Evolutionary conservation across 2,888 invertebrate genomes (phyloP).

Genomic region (Enchytraeus crypticus): DNA sequence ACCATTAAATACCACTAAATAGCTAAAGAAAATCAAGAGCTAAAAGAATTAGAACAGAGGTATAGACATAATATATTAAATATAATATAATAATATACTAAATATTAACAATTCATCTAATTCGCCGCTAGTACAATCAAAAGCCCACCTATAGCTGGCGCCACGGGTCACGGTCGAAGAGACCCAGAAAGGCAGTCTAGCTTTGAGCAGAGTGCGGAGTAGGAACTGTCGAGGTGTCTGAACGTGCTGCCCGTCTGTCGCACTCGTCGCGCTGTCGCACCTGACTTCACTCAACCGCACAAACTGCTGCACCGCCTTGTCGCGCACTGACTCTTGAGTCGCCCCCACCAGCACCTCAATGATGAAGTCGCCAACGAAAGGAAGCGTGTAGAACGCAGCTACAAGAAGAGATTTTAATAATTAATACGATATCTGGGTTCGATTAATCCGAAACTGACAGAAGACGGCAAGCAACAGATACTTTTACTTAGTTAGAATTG

Average conservation of each 20-base stretch:
- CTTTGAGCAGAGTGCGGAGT: slow-evolving; percentile 47
- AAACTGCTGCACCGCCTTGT: slow-evolving; percentile 48
- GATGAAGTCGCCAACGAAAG: slow-evolving; percentile 50
- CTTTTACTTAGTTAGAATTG: no score
- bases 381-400: slow-evolving; percentile 48
- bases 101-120: neutral
- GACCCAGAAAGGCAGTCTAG: slow-evolving; percentile 52
- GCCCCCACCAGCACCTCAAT: slow-evolving; percentile 51
- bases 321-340: slow-evolving; percentile 44
- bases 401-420: no score
- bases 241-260: slow-evolving; percentile 29
- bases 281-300: slow-evolving; percentile 45
- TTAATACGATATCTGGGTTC: no score
- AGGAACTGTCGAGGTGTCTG: slow-evolving; percentile 44
- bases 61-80: no score
- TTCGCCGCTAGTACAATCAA: no score
- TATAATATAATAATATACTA: no score
- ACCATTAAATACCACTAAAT: no score
- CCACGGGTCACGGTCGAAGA: slow-evolving; percentile 48
- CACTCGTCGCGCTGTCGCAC: slow-evolving; percentile 21
- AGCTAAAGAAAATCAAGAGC: neutral
- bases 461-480: no score
- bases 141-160: slow-evolving; percentile 46
- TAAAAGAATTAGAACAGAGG: neutral
- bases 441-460: no score